Percentiles rank a stretch among this genome's conserved stretches.
Evolutionary conservation across 2,797 vertebrate genomes (phyloP).

Genomic region (Falco berigora): DNA sequence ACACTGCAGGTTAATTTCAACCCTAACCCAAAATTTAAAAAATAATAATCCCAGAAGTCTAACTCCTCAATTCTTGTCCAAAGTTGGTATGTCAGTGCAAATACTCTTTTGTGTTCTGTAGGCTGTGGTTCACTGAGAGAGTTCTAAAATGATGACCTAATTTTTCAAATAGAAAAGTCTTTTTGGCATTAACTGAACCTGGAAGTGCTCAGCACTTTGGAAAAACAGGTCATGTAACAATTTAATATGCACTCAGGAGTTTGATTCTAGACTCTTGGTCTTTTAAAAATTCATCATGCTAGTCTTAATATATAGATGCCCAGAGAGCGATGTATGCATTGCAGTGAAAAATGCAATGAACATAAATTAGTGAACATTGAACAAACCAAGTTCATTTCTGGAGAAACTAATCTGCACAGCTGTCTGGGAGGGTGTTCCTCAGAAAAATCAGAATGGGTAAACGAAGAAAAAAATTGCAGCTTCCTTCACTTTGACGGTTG

Average conservation of each 20-base stretch:
- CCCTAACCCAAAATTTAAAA: background rate
- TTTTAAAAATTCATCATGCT: slow-evolving; percentile 34
- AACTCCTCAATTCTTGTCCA: background rate
- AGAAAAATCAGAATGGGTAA: background rate
- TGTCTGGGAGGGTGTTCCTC: background rate
- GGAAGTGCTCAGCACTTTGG: background rate
- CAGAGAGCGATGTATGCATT: background rate
- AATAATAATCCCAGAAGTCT: background rate
- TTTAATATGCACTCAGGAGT: background rate
- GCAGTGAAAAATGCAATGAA: background rate
- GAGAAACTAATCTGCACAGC: background rate
- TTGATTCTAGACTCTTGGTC: background rate
- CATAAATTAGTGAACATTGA: slow-evolving; percentile 12
- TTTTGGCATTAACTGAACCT: background rate
- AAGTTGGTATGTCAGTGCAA: background rate
- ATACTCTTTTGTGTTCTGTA: background rate
- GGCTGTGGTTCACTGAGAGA: background rate
- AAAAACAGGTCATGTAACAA: background rate
- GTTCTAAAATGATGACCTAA: background rate
- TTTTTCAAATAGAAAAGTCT: background rate
- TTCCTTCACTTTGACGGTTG: background rate
- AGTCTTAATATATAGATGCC: background rate
- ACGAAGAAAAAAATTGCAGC: background rate
- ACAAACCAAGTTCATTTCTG: background rate
- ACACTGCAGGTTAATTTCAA: background rate